These are phyloP conservation scores for Hyperoplus immaculatus DNA, from an alignment of 2,797 vertebrate genomes.

Conservation along the genomic window DNA sequence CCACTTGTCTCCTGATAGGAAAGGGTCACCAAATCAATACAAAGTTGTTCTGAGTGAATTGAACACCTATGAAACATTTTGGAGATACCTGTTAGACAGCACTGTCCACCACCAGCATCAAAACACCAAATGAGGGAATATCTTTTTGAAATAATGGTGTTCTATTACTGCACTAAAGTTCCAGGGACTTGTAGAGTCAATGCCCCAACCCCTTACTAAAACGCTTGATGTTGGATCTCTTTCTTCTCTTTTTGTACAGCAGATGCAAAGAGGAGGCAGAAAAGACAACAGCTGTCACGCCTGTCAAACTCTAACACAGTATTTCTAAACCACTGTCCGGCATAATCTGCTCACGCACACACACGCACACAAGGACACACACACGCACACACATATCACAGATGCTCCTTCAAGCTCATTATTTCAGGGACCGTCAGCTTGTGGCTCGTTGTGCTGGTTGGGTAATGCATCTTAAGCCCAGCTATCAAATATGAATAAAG, in stretches of 20 bases:
- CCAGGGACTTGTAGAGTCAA: too few relatives aligned
- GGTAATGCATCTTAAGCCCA: slow-evolving; percentile 79
- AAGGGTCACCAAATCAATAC: too few relatives aligned
- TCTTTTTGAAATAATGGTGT: too few relatives aligned
- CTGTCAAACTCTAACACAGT: slow-evolving; percentile 48
- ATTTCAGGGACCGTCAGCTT: slow-evolving; percentile 64
- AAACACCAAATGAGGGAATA: too few relatives aligned
- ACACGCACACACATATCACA: slow-evolving; percentile 58
- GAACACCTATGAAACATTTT: too few relatives aligned
- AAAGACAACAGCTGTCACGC: slow-evolving; percentile 58
- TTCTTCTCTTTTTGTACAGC: slow-evolving; percentile 35
- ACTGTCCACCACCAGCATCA: too few relatives aligned
- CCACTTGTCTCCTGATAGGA: too few relatives aligned
- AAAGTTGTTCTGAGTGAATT: too few relatives aligned
- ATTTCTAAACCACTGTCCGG: slow-evolving; percentile 52
- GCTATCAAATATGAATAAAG: slow-evolving; percentile 84
- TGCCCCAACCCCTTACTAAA: too few relatives aligned
- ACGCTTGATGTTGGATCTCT: slow-evolving; percentile 17
- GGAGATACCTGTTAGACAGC: too few relatives aligned
- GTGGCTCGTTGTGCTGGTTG: slow-evolving; percentile 69
- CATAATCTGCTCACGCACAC: slow-evolving; percentile 31
- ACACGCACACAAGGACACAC: slow-evolving; percentile 15
- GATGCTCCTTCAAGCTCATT: slow-evolving; percentile 78
- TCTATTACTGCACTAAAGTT: too few relatives aligned
- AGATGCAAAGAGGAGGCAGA: slow-evolving; percentile 31